Evolutionary conservation across 2,888 invertebrate genomes (phyloP).

Genomic region (Torymus tubicola): DNA sequence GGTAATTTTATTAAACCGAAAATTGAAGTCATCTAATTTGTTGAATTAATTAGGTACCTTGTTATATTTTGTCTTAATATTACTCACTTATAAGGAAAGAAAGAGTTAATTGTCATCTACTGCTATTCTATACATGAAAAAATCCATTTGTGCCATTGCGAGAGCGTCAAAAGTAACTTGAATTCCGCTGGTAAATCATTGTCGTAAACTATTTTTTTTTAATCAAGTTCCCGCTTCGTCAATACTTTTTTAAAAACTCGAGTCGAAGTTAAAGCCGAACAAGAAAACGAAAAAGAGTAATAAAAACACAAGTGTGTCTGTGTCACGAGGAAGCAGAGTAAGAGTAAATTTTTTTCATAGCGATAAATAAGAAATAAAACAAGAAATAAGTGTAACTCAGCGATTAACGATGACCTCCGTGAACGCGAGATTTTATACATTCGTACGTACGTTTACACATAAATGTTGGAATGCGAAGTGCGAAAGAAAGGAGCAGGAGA

Average conservation of each 20-base stretch:
- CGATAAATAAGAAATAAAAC: constrained; percentile 29
- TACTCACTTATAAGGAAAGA: too few relatives aligned
- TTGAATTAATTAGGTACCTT: too few relatives aligned
- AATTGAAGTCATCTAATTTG: neutral
- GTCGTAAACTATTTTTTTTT: neutral
- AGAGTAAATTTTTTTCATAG: constrained; percentile 48
- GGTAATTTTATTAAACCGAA: neutral
- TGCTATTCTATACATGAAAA: neutral
- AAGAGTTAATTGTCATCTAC: too few relatives aligned
- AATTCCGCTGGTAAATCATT: neutral
- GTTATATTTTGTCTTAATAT: too few relatives aligned
- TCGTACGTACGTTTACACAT: constrained; percentile 72
- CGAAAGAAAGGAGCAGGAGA: constrained; percentile 52
- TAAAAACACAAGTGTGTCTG: constrained; percentile 43
- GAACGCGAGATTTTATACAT: constrained; percentile 74
- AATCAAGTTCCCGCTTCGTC: constrained; percentile 8
- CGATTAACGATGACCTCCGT: constrained; percentile 42
- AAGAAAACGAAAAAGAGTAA: constrained; percentile 34
- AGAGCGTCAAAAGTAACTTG: constrained; percentile 18
- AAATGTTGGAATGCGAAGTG: constrained; percentile 68
- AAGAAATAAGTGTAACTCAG: constrained; percentile 46
- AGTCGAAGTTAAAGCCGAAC: constrained; percentile 33
- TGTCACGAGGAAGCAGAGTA: constrained; percentile 44
- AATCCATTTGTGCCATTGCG: constrained; percentile 32
- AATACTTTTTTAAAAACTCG: constrained; percentile 40